Evolutionary conservation across 2,113 vertebrate species (phyloP), one percentile per base, ranked within the genome.

Genomic region (Calcarius ornatus): DNA sequence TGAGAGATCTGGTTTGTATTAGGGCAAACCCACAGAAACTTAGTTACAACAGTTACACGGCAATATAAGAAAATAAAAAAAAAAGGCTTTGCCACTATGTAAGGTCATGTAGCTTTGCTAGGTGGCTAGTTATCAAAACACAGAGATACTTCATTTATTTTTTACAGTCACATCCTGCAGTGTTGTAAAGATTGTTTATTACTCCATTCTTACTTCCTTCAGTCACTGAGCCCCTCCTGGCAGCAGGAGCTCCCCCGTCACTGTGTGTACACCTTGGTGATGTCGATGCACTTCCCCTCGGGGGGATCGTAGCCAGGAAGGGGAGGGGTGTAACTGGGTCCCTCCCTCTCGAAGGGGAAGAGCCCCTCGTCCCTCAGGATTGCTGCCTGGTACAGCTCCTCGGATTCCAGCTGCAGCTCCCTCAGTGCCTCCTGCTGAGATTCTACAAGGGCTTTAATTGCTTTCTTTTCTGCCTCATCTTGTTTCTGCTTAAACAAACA

Each of bases 231-330:
- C 23, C 33, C 27, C 27, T 69, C 4, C 3, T 4, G 33, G 25
- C 63, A 30, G 48, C 45, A 5, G 21, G 27, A 20, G 11, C 35
- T 37, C n/a, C 45, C n/a, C 47, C 9, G 1, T 97, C 90, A 97
- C 94, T 99, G 99, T 0, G 98, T 98, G 53, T 99, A 99, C 18
- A 99, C 98, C 88, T 98, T 99, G 59, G 99, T 99, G 93, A 98
- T 93, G 71, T 99, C 97, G 2, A 96, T 88, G 43, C 98, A 99
- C 95, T 98, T 99, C 37, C 99, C 99, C 35, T 99, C 99, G 2
- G 99, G 99, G 20, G 99, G 98, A 11, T 99, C 97, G 0, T 99
- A 98, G 20, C 92, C 96, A 31, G 97, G 40, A 21, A 98, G 88
- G 0, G 99, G 98, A 3, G 99, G 99, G 2, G 98, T 99, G 80